Evolutionary conservation across 2,888 invertebrate species (phyloP).

Genomic region (Thumatha senex): DNA sequence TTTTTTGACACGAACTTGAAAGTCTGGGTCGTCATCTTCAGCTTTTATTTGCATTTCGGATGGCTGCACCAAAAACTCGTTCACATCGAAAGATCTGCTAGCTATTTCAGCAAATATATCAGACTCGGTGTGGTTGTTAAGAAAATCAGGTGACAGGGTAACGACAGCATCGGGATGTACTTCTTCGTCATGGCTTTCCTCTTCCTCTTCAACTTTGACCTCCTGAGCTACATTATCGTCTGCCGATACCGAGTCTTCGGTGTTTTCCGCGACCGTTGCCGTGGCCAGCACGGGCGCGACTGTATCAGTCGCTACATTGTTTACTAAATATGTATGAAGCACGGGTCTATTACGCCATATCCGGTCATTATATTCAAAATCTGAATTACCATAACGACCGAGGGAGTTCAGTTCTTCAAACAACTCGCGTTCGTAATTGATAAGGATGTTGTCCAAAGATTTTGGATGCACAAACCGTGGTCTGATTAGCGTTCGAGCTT

Average conservation of each 20-base stretch:
- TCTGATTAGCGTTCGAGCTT: conserved; percentile 80
- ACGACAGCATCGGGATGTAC: conserved; percentile 60
- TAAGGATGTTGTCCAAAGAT: conserved; percentile 86
- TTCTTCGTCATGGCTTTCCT: conserved; percentile 25
- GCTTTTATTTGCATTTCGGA: conserved; percentile 72
- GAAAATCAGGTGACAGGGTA: conserved; percentile 67
- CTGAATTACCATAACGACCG: conserved; percentile 72
- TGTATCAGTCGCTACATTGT: conserved; percentile 76
- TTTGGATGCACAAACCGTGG: conserved; percentile 88
- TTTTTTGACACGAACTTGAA: conserved; percentile 61
- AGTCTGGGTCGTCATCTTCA: conserved; percentile 49
- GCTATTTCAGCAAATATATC: conserved; percentile 73
- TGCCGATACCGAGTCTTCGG: conserved; percentile 66
- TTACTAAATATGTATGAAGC: conserved; percentile 78
- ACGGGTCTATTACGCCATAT: conserved; percentile 67
- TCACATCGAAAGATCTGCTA: conserved; percentile 72
- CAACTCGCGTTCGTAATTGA: conserved; percentile 88
- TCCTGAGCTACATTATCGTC: conserved; percentile 78
- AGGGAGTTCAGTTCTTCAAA: conserved; percentile 89
- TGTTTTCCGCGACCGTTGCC: conserved; percentile 52
- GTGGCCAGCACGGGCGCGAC: conserved; percentile 64
- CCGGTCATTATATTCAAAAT: conserved; percentile 71
- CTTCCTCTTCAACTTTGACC: conserved; percentile 72
- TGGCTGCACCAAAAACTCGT: conserved; percentile 66
- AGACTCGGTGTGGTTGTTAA: conserved; percentile 62